Evolutionary conservation across 2,797 vertebrate genomes (phyloP), one percentile per base, ranked within the genome.

Genomic region (Helicolenus hilgendorfi): DNA sequence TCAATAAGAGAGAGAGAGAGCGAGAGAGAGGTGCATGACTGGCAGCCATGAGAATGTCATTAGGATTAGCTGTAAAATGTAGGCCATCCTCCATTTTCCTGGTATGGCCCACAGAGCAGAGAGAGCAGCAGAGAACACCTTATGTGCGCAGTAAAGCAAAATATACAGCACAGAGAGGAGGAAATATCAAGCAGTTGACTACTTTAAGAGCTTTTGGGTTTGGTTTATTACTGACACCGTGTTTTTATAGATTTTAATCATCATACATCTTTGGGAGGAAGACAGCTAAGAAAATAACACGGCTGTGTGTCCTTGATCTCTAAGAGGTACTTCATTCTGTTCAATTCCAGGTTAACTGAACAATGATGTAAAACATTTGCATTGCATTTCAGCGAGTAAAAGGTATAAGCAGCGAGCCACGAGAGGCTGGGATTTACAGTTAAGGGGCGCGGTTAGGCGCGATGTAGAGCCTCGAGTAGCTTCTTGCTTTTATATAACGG

Each of bases 21-120:
- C 41, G 27, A 69, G 59, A 63, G 45, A 85, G 81, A 59, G 71
- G 75, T 68, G 77, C 35, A 62, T 91, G 93, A 94, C 89, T 95
- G 89, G 92, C 92, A 95, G 87, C 92, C 84, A 86, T 90, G 87
- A 91, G 84, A 91, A 92, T 93, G 94, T 92, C 90, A 92, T 93
- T 92, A 95, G 91, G 91, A 95, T 92, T 94, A 94, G 83, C 86
- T 88, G 67, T 89, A 89, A 91, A 94, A 93, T 92, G 76, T 93
- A 91, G 92, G 89, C 82, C 93, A 93, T 85, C 86, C 76, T 85
- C 79, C 73, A 72, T 92, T 88, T 92, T 89, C 49, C 36, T 75
- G 59, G 45, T 76, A 26, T 77, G 87, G 85, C 53, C 71, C 85
- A 89, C 56, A 85, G 90, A 89, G 75, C 49, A 20, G 78, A 65